Evolutionary conservation across 2,113 vertebrate species (phyloP).

Genomic region (Mola mola): DNA sequence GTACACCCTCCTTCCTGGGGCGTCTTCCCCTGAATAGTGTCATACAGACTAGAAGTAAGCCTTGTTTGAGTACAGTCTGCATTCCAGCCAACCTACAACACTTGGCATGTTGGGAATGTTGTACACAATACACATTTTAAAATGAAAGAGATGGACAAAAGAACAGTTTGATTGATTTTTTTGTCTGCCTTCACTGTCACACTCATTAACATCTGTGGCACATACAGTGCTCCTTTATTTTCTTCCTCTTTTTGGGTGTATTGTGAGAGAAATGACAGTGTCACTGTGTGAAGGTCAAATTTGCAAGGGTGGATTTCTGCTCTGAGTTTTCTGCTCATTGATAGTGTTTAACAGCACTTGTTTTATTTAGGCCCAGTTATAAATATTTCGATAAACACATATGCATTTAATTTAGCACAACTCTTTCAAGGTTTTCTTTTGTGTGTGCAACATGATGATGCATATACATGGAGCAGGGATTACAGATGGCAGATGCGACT

Average conservation of each 20-base stretch:
- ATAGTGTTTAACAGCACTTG: constrained; percentile 2
- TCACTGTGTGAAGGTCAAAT: constrained; percentile 56
- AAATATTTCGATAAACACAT: too few relatives aligned
- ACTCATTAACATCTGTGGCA: constrained; percentile 49
- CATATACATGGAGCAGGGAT: background rate
- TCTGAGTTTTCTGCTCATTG: constrained; percentile 5
- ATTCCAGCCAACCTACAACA: constrained; percentile 74
- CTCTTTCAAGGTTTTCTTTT: constrained; percentile 6
- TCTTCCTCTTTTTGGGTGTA: constrained; percentile 28
- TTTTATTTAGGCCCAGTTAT: constrained; percentile 9
- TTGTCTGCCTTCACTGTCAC: constrained; percentile 43
- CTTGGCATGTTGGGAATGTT: constrained; percentile 66
- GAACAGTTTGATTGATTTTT: constrained; percentile 57
- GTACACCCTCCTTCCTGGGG: constrained; percentile 52
- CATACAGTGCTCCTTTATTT: constrained; percentile 59
- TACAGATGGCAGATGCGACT: constrained; percentile 18
- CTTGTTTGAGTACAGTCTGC: constrained; percentile 48
- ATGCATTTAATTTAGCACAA: too few relatives aligned
- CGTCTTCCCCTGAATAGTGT: constrained; percentile 53
- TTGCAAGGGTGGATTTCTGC: constrained; percentile 20
- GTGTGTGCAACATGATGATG: background rate
- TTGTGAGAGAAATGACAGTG: constrained; percentile 46
- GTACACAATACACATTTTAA: constrained; percentile 45
- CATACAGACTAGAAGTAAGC: constrained; percentile 59
- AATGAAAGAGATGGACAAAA: constrained; percentile 58